Base-by-base conservation (phyloP, 1,140 invertebrate genomes). In the Acyrthosiphon pisum region DNA sequence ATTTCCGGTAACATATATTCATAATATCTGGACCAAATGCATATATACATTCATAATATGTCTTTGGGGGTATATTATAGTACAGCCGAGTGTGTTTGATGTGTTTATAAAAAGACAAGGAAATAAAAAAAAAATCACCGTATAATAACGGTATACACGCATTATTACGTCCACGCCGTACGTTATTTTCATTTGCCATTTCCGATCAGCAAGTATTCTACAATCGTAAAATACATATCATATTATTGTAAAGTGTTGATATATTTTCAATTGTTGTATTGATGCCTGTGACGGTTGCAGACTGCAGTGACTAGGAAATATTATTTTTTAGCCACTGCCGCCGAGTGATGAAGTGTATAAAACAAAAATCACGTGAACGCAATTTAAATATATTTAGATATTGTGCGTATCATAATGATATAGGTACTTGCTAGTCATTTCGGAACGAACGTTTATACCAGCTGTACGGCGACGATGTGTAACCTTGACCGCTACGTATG, bases 401-500 rank as follows among this genome's bases (percentile, higher is more conserved):
- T 68, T 68, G 30, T n/a, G 30, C 60, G 60, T 18, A 68, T 68
- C 60, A 18, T n/a, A 68, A n/a, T 56, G 9, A 4, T 68, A 68
- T 14, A n/a, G n/a, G n/a, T n/a, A n/a, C 60, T 9, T 4, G 60
- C 60, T 35, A n/a, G 44, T 87, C 41, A 87, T n/a, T 48, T 87
- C 35, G 9, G 84, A 87, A 87, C 44, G 48, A 89, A 37, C n/a
- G 46, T 88, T 50, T 50, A 89, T n/a, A 23, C 26, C 26, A 22
- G n/a, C 44, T n/a, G 44, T 87, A 89, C 46, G 18, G n/a, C 60
- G 30, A 68, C 60, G 30, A 11, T 14, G 48, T 23, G 48, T 60
- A 90, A 90, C 89, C 89, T 90, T 90, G 89, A 90, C 89, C 89
- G 89, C 56, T 90, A n/a, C 53, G 23, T 68, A 20, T 90, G 60